Evolutionary conservation across 2,113 vertebrate species (phyloP), one percentile per base, ranked within the genome.

Genomic region (Urocynchramus pylzowi): DNA sequence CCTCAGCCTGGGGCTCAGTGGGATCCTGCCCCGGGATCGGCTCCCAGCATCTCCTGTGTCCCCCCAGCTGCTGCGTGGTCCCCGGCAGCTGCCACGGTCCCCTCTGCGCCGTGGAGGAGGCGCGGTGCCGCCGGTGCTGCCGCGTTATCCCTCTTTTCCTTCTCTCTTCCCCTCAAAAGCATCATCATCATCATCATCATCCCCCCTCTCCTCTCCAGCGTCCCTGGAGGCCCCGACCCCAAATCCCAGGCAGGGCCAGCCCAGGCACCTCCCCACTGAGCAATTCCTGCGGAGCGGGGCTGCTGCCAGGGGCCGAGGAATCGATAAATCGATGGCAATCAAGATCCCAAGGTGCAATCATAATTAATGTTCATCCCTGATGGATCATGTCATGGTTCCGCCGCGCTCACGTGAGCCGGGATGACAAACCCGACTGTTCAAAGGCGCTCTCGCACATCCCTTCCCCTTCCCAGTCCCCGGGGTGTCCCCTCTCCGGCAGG

Each of bases 301-400:
- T 64, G 82, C 82, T 68, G 94, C 77, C 7, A 87, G 63, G 85
- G 93, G 50, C 83, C 67, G 70, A 16, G 71, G 52, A 93, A 89
- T 97, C 95, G 60, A 96, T 96, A 86, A 94, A 97, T 97, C 97
- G 84, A 96, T 97, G 2, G 13, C 87, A 96, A 96, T 95, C 96
- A 94, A 90, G 96, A 96, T 97, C 95, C 93, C 94, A 74, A 95
- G 84, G 95, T 93, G 94, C 82, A 97, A 96, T 97, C 96, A 97
- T 96, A 97, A 97, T 96, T 97, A 97, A 97, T 97, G 96, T 96
- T 95, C 97, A 92, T 94, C 88, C 76, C 80, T 92, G 97, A 97
- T 93, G 96, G 96, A 97, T 96, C 96, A 56, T 79, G 89, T 80
- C 90, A 71, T 1, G 37, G 71, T 83, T 94, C 92, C 7, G 28